phyloP scores from a whole-genome alignment of 1,140 invertebrate species.

The Grapholita molesta region DNA sequence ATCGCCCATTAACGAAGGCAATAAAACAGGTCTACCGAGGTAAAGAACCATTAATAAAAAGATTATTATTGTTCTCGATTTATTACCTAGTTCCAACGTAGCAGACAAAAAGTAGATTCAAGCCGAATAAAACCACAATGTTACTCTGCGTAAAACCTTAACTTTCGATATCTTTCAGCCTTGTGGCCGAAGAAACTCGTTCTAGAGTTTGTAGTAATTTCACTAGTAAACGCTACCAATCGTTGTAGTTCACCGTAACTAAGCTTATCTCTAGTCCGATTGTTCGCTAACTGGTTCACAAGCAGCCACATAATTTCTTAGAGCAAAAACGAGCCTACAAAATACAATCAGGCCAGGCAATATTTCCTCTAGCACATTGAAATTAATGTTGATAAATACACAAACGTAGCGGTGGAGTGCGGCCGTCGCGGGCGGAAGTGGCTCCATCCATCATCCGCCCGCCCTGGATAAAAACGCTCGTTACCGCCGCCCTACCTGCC shows the following conservation, averaged over 20 bases:
- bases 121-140: neutral
- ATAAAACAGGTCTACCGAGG: constrained; percentile 11
- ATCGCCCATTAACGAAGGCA: constrained; percentile 13
- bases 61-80: constrained; percentile 17
- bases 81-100: constrained; percentile 4
- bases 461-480: constrained; percentile 74
- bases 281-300: neutral
- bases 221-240: neutral
- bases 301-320: neutral
- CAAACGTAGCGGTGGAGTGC: constrained; percentile 48
- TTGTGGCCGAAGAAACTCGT: neutral
- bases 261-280: neutral
- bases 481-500: constrained; percentile 47
- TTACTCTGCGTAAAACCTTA: neutral
- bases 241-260: neutral
- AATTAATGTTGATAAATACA: constrained; percentile 74
- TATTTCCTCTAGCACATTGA: constrained; percentile 56
- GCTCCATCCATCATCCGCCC: constrained; percentile 70
- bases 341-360: constrained; percentile 23
- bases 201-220: neutral
- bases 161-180: neutral
- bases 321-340: constrained; percentile 9
- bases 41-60: constrained; percentile 13
- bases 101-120: constrained; percentile 1
- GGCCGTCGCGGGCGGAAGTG: constrained; percentile 63